Percentiles rank a stretch among this genome's conserved stretches.
Conservation (phyloP, 2,888 invertebrate genomes). For the Caenorhabditis auriculariae region DNA sequence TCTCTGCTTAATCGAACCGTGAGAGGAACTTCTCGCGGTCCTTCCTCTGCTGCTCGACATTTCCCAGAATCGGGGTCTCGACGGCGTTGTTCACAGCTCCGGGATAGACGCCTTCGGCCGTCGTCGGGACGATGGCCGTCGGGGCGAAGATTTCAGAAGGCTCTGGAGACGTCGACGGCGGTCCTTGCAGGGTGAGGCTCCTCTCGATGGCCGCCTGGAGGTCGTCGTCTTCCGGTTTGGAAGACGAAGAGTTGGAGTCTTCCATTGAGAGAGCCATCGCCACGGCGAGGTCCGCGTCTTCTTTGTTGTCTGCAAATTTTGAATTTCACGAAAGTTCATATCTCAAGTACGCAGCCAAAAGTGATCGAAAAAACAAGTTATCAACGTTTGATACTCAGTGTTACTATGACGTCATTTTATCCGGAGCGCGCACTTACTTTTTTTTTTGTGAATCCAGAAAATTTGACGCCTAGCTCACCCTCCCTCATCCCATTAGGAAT, state of each 20-base stretch:
- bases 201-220: constrained; percentile 7
- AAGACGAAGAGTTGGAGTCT: not conserved
- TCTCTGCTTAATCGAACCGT: constrained; percentile 12
- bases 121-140: not conserved
- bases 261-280: constrained; percentile 30
- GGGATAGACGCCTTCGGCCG: too few relatives aligned
- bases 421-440: too few relatives aligned
- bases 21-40: constrained; percentile 16
- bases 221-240: constrained; percentile 2
- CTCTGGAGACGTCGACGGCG: not conserved
- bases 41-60: constrained; percentile 13
- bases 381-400: too few relatives aligned
- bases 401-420: too few relatives aligned
- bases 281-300: constrained; percentile 21
- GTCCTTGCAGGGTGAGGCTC: constrained; percentile 2
- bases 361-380: too few relatives aligned
- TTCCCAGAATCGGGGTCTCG: constrained; percentile 12
- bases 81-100: not conserved
- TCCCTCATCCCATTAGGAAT: too few relatives aligned
- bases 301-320: constrained; percentile 9
- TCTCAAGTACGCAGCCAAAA: too few relatives aligned
- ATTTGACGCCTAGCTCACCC: too few relatives aligned
- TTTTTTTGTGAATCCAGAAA: constrained; percentile 1
- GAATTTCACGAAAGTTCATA: too few relatives aligned
- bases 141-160: not conserved